A percentile compares a stretch with the other conserved stretches of the same genome.
phyloP scores from a whole-genome alignment of 2,113 vertebrate species.

The Euleptes europaea region DNA sequence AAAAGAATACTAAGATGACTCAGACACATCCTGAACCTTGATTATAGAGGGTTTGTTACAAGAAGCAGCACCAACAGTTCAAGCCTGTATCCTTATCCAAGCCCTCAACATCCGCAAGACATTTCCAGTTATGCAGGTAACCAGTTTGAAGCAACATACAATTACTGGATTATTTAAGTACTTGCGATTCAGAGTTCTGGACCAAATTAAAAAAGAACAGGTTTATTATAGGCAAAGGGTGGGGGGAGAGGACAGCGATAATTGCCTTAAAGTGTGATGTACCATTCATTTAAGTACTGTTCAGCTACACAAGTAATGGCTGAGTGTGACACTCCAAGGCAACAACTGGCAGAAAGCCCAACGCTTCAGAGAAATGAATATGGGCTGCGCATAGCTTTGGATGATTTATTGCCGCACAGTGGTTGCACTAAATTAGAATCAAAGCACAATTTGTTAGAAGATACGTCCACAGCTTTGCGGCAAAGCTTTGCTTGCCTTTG shows the following conservation, averaged over 20 bases:
- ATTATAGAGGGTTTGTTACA: background rate
- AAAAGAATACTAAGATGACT: background rate
- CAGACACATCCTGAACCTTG: background rate
- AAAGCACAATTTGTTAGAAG: slow-evolving; percentile 37
- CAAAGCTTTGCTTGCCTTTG: slow-evolving; percentile 26
- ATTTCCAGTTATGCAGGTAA: background rate
- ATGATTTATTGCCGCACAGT: slow-evolving; percentile 22
- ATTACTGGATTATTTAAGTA: background rate
- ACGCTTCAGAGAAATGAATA: slow-evolving; percentile 13
- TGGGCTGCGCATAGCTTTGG: background rate
- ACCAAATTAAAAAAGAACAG: background rate
- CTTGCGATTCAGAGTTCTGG: background rate
- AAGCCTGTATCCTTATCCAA: background rate
- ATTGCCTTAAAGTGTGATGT: background rate
- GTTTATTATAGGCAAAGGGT: background rate
- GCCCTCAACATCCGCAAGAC: background rate
- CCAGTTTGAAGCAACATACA: background rate
- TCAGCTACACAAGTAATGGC: slow-evolving; percentile 11
- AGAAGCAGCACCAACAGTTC: background rate
- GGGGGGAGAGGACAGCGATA: background rate
- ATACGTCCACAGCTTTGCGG: slow-evolving; percentile 4
- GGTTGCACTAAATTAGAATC: slow-evolving; percentile 36
- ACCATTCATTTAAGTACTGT: slow-evolving; percentile 2
- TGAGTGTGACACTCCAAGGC: background rate
- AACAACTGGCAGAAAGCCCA: slow-evolving; percentile 13